A percentile compares a stretch with the other conserved stretches of the same genome.
phyloP scores from a whole-genome alignment of 2,888 invertebrate genomes.

The Tenthredo livida region DNA sequence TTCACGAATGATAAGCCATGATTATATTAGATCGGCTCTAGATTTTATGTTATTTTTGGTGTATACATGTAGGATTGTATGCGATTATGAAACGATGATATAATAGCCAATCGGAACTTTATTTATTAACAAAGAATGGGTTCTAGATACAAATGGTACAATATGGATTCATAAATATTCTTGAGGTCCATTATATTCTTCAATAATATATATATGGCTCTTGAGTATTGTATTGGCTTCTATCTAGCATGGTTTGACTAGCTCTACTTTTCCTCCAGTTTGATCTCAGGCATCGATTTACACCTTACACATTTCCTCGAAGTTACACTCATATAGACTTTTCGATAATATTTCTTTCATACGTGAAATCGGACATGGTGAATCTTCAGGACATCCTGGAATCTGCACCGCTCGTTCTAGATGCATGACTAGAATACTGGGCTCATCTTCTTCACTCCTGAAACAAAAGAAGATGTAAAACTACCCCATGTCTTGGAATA shows the following conservation, averaged over 20 bases:
- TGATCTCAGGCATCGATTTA: no score
- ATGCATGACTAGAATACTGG: slow-evolving; percentile 83
- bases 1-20: no score
- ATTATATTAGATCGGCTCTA: no score
- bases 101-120: background rate
- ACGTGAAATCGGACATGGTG: slow-evolving; percentile 83
- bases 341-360: slow-evolving; percentile 81
- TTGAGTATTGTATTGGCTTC: background rate
- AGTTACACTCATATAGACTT: slow-evolving; percentile 84
- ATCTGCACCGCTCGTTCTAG: slow-evolving; percentile 87
- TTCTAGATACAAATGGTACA: background rate
- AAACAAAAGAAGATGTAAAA: background rate
- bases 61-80: no score
- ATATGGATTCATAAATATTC: background rate
- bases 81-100: background rate
- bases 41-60: no score
- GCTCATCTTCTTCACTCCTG: slow-evolving; percentile 79
- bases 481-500: background rate
- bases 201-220: background rate
- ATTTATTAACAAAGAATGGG: background rate
- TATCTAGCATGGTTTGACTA: background rate
- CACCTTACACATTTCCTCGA: slow-evolving; percentile 83
- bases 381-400: slow-evolving; percentile 83
- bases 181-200: background rate
- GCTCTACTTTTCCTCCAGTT: background rate